Percentiles rank a stretch among this genome's conserved stretches.
phyloP scores from a whole-genome alignment of 2,113 vertebrate genomes.

The Pedetes capensis region DNA sequence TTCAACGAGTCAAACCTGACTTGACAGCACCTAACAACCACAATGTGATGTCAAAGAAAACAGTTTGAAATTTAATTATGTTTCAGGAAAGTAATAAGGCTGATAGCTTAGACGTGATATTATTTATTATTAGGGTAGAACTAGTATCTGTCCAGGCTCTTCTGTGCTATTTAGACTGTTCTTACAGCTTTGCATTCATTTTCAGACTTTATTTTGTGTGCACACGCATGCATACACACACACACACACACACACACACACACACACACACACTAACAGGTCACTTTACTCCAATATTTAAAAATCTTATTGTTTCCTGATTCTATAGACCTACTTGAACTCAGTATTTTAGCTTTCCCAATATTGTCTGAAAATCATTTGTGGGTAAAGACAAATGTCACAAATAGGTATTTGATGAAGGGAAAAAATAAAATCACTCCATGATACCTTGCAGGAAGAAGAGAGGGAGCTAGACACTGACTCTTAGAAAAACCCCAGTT shows the following conservation, averaged over 20 bases:
- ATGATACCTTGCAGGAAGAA: background rate
- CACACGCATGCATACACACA: background rate
- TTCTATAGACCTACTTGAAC: background rate
- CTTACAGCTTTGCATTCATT: background rate
- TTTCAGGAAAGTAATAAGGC: background rate
- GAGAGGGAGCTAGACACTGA: background rate
- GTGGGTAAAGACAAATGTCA: background rate
- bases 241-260: background rate
- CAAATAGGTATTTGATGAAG: background rate
- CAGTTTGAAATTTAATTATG: background rate
- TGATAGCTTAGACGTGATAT: background rate
- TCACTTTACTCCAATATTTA: background rate
- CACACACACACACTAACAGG: background rate
- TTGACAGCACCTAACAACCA: no score
- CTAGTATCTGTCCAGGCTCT: background rate
- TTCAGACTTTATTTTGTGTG: background rate
- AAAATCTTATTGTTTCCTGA: background rate
- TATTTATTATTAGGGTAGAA: background rate
- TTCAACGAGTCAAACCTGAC: no score
- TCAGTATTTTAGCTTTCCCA: background rate
- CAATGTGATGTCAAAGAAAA: background rate
- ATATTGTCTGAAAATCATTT: background rate
- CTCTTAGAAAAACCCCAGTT: background rate
- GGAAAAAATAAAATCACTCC: background rate
- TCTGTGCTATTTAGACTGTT: background rate